These are phyloP conservation scores for Amazona guildingii DNA, from an alignment of 2,113 vertebrate species.

Conservation along the genomic window DNA sequence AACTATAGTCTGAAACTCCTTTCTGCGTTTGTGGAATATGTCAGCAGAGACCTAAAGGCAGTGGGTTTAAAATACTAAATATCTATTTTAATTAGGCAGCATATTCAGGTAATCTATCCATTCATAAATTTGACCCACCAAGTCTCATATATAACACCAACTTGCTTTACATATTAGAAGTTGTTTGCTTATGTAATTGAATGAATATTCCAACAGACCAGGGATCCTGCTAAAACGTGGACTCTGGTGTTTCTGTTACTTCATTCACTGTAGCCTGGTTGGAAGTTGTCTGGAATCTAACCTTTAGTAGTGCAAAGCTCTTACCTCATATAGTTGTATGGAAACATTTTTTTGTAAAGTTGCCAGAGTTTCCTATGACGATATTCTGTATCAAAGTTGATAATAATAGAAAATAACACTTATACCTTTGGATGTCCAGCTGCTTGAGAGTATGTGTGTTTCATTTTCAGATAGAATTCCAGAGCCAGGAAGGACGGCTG, in stretches of 20 bases:
- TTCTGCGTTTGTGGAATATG: not conserved
- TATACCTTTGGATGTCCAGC: not conserved
- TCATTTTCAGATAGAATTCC: conserved; percentile 59
- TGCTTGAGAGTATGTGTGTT: not conserved
- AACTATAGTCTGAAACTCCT: not conserved
- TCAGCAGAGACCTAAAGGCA: not conserved
- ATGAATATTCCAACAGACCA: not conserved
- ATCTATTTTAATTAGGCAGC: not conserved
- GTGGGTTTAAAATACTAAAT: not conserved
- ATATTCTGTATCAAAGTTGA: not conserved
- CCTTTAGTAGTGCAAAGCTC: not conserved
- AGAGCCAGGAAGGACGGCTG: not conserved
- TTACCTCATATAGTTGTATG: not conserved
- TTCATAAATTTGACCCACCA: not conserved
- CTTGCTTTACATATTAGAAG: not conserved
- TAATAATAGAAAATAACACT: not conserved
- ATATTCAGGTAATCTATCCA: not conserved
- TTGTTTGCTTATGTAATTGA: not conserved
- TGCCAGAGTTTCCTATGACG: not conserved
- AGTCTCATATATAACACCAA: not conserved
- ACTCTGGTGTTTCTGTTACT: not conserved
- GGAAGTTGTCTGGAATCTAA: not conserved
- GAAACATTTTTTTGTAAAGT: not conserved
- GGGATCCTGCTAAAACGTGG: not conserved
- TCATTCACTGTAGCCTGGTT: not conserved